Conservation (phyloP, 2,113 vertebrate genomes). For the Neolamprologus sp. region DNA sequence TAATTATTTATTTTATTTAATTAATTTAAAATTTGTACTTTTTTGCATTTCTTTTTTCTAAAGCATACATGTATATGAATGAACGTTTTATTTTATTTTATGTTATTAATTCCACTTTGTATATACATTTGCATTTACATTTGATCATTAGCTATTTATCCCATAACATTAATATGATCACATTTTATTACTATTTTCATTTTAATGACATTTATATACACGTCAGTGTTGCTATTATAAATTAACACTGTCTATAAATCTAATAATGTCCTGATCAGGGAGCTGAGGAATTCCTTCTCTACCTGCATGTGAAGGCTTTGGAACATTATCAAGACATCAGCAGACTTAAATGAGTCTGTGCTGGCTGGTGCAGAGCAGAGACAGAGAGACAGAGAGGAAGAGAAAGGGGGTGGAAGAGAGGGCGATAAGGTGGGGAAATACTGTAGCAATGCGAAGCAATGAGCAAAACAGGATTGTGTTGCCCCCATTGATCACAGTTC, state of each 20-base stretch:
- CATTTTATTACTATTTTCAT: background rate
- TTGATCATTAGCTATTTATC: background rate
- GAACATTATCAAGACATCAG: slow-evolving; percentile 58
- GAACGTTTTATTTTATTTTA: background rate
- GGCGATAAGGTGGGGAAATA: background rate
- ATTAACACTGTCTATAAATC: background rate
- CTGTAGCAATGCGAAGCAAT: background rate
- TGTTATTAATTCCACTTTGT: background rate
- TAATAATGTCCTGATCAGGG: background rate
- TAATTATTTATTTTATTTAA: background rate
- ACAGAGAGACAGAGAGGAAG: background rate
- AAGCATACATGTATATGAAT: background rate
- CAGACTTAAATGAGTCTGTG: slow-evolving; percentile 50
- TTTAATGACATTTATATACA: background rate
- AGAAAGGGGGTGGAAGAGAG: background rate
- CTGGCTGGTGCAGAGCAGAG: slow-evolving; percentile 14
- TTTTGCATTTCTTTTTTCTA: background rate
- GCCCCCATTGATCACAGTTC: slow-evolving; percentile 1
- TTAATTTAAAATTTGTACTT: background rate
- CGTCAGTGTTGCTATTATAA: background rate
- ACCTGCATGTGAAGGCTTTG: slow-evolving; percentile 42
- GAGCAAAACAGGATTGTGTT: background rate
- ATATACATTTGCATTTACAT: background rate
- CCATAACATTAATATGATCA: background rate
- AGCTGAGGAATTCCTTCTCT: slow-evolving; percentile 41